Evolutionary conservation across 2,888 invertebrate genomes (phyloP).

Genomic region (Macrosoma leucophasiata): DNA sequence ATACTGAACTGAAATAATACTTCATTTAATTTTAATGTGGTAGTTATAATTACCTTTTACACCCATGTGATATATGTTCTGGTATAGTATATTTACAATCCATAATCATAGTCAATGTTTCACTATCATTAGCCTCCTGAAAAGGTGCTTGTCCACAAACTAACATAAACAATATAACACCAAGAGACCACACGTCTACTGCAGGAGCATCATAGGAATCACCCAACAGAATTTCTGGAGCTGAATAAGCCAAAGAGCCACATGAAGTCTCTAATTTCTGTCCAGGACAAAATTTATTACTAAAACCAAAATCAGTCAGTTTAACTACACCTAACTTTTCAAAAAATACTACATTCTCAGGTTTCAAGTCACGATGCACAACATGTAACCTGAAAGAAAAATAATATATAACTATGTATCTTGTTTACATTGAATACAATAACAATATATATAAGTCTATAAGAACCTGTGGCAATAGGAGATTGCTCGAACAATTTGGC

Average conservation of each 20-base stretch:
- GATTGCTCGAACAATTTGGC: constrained; percentile 98
- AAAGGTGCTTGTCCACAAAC: constrained; percentile 98
- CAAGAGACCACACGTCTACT: constrained; percentile 99
- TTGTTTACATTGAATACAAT: constrained; percentile 3
- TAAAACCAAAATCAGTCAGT: constrained; percentile 98
- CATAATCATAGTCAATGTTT: constrained; percentile 99
- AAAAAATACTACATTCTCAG: constrained; percentile 99
- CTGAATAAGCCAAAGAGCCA: constrained; percentile 98
- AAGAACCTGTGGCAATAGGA: constrained; percentile 96
- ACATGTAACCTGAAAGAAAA: constrained; percentile 74
- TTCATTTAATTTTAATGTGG: too few species aligned
- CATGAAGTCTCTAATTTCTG: constrained; percentile 98
- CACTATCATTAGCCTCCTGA: constrained; percentile 99
- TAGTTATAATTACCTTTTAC: too few species aligned
- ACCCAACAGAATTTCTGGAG: constrained; percentile 98
- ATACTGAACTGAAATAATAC: too few species aligned
- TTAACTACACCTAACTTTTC: constrained; percentile 97
- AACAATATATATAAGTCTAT: neutral
- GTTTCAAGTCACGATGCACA: constrained; percentile 94
- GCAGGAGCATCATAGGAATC: constrained; percentile 99
- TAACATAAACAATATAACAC: constrained; percentile 98
- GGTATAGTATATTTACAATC: constrained; percentile 98
- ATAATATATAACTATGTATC: constrained; percentile 8
- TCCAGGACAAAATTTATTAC: constrained; percentile 97
- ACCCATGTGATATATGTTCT: constrained; percentile 87